These are phyloP conservation scores for Gnathonemus echidnorhynchus DNA, from an alignment of 2,113 vertebrate genomes.

Conservation along the genomic window DNA sequence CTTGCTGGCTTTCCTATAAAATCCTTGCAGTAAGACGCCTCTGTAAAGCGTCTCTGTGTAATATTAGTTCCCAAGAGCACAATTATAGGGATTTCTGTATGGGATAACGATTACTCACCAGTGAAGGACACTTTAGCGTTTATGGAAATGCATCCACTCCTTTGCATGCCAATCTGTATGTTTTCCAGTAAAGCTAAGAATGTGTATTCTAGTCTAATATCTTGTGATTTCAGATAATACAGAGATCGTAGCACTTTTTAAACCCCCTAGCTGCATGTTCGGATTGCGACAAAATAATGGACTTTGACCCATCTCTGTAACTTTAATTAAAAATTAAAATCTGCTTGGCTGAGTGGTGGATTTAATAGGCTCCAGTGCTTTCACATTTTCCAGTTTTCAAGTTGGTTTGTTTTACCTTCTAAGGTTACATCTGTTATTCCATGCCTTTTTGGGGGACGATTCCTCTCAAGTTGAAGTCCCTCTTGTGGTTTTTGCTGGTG, in stretches of 20 bases:
- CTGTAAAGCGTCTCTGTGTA: not conserved
- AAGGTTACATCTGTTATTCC: not conserved
- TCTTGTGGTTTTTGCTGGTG: not conserved
- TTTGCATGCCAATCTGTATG: not conserved
- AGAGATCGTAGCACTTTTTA: not conserved
- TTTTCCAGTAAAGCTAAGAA: not conserved
- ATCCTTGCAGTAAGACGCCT: not conserved
- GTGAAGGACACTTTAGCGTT: not conserved
- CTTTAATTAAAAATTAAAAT: conserved; percentile 1
- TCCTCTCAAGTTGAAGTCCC: not conserved
- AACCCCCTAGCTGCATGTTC: not conserved
- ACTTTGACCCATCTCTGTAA: not conserved
- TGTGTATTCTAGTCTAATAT: not conserved
- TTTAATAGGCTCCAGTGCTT: not conserved
- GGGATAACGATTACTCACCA: not conserved
- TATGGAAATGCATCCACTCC: not conserved
- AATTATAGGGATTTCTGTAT: not conserved
- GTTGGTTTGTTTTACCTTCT: not conserved
- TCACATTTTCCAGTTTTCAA: not conserved
- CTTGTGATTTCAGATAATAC: not conserved
- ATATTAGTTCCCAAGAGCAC: not conserved
- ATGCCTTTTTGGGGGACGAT: not conserved
- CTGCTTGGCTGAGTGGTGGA: not conserved
- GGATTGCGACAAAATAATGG: not conserved
- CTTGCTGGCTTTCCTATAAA: too few species aligned